phyloP scores from a whole-genome alignment of 2,113 vertebrate species.

The Stegastes partitus region DNA sequence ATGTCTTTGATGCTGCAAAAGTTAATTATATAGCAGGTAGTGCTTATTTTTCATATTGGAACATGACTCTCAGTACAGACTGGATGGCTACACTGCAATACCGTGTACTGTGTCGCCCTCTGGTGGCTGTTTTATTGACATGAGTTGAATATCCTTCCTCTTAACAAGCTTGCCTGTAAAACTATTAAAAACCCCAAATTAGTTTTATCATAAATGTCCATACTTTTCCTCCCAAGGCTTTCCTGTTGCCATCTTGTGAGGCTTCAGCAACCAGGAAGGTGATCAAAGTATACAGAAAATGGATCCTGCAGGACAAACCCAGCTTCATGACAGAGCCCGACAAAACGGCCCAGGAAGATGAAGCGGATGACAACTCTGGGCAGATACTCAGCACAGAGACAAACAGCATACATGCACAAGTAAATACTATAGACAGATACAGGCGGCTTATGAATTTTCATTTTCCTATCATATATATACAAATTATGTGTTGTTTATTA shows the following conservation, averaged over 20 bases:
- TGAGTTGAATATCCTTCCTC: neutral
- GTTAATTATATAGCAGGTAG: fast-evolving
- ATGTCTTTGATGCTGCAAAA: neutral
- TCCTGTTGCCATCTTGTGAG: conserved; percentile 94
- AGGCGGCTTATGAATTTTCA: neutral
- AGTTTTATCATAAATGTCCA: neutral
- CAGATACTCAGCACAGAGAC: conserved; percentile 81
- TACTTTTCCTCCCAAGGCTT: conserved; percentile 86
- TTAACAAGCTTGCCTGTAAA: neutral
- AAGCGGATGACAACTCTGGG: conserved; percentile 74
- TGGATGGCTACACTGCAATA: neutral
- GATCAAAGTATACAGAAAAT: conserved; percentile 96
- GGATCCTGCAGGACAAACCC: conserved; percentile 95
- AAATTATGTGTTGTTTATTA: neutral
- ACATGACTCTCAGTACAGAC: neutral
- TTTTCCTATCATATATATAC: neutral
- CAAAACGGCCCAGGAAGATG: conserved; percentile 81
- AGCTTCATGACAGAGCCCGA: conserved; percentile 96
- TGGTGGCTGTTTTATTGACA: conserved; percentile 56
- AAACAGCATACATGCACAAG: conserved; percentile 85
- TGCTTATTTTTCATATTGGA: neutral
- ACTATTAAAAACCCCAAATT: neutral
- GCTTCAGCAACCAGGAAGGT: conserved; percentile 93
- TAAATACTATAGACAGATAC: conserved; percentile 23
- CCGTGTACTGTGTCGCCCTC: conserved; percentile 71